Evolutionary conservation across 1,140 invertebrate genomes (phyloP).

Genomic region (Drosophila subpulchrella): DNA sequence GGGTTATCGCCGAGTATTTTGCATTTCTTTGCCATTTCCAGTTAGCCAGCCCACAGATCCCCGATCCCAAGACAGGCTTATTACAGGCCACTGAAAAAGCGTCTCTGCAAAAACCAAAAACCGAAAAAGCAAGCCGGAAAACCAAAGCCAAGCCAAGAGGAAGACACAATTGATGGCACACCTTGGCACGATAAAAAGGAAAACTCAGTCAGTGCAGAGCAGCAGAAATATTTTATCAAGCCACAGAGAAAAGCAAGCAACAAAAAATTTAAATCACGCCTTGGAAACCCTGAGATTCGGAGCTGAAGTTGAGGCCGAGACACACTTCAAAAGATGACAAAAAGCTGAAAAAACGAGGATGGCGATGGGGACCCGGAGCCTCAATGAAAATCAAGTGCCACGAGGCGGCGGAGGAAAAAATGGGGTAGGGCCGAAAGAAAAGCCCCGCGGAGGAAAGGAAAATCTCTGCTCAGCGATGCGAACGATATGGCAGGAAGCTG

Average conservation of each 20-base stretch:
- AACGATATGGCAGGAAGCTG: conserved; percentile 78
- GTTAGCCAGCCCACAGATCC: conserved; percentile 42
- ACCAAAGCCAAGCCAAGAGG: conserved; percentile 35
- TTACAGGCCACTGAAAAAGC: conserved; percentile 30
- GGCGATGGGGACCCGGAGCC: conserved; percentile 40
- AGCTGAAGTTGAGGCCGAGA: conserved; percentile 48
- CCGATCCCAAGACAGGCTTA: conserved; percentile 25
- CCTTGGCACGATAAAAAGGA: conserved; percentile 82
- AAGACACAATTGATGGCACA: conserved; percentile 80
- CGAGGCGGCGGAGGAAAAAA: conserved; percentile 43
- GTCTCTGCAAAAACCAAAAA: conserved; percentile 31
- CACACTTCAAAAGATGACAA: conserved; percentile 81
- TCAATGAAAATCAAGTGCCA: conserved; percentile 79
- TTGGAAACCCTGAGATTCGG: conserved; percentile 33
- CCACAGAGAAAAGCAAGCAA: conserved; percentile 22
- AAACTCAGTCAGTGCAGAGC: conserved; percentile 75
- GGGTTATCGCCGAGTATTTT: conserved; percentile 57
- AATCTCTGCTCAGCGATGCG: conserved; percentile 70
- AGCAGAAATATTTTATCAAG: conserved; percentile 72
- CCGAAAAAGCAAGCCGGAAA: conserved; percentile 34
- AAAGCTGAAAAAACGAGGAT: conserved; percentile 35
- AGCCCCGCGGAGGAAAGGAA: conserved; percentile 14
- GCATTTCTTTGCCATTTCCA: conserved; percentile 62
- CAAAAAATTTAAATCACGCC: conserved; percentile 70
- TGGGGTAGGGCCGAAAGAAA: conserved; percentile 62